These are phyloP conservation scores for Habropoda laboriosa DNA, from an alignment of 1,140 invertebrate species.

Conservation along the genomic window DNA sequence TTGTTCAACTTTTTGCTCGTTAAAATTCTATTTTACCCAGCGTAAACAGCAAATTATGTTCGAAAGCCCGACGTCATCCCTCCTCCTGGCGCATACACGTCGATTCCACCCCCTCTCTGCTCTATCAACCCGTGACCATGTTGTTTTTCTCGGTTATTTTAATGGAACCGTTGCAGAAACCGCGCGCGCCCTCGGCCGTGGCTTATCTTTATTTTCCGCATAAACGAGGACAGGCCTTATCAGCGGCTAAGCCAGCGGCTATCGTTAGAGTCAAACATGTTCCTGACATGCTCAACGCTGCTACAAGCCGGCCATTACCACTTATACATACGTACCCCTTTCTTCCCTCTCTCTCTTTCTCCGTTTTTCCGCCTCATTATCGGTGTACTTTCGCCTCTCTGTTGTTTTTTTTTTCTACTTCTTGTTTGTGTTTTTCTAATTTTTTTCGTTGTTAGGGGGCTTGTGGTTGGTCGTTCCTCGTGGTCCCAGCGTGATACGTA, in stretches of 20 bases:
- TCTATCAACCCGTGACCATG: no score
- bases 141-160: not conserved
- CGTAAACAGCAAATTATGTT: slow-evolving; percentile 5
- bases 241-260: slow-evolving; percentile 45
- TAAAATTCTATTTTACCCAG: slow-evolving; percentile 18
- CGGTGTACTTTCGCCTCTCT: not conserved
- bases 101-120: not conserved
- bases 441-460: slow-evolving; percentile 19
- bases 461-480: no score
- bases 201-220: slow-evolving; percentile 57
- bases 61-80: not conserved
- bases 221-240: slow-evolving; percentile 55
- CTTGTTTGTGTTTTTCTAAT: not conserved
- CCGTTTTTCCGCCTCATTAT: slow-evolving; percentile 46
- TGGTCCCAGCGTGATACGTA: no score
- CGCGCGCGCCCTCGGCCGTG: slow-evolving; percentile 19
- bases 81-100: not conserved
- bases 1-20: slow-evolving; percentile 15
- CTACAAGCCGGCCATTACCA: slow-evolving; percentile 54
- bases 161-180: slow-evolving; percentile 26
- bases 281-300: slow-evolving; percentile 21
- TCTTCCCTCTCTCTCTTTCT: not conserved
- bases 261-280: slow-evolving; percentile 58
- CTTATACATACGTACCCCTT: slow-evolving; percentile 18
- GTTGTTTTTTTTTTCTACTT: not conserved